A percentile compares a stretch with the other conserved stretches of the same genome.
These are phyloP conservation scores for Itoplectis maculator DNA, from an alignment of 2,888 invertebrate species.

Conservation along the genomic window DNA sequence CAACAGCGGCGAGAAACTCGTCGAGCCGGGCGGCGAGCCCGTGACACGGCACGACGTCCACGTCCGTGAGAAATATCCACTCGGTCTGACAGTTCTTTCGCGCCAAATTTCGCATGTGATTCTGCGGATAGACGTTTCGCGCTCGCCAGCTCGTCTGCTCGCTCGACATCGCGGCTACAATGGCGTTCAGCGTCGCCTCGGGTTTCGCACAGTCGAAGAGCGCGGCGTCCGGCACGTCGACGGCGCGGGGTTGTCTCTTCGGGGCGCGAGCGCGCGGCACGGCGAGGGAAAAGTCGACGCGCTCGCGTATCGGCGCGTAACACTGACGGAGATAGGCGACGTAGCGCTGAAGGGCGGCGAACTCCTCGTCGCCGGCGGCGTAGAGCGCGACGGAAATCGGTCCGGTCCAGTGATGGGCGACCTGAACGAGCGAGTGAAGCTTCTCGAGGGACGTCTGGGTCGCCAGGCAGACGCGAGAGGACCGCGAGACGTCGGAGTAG, in stretches of 20 bases:
- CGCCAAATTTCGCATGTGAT: constrained; percentile 94
- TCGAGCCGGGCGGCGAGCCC: constrained; percentile 90
- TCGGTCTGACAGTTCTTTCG: constrained; percentile 93
- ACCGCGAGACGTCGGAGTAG: constrained; percentile 87
- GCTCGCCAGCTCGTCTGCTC: constrained; percentile 91
- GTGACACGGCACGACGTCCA: constrained; percentile 93
- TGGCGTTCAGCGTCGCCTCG: constrained; percentile 87
- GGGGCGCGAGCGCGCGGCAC: constrained; percentile 88
- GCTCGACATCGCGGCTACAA: constrained; percentile 87
- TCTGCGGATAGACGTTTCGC: constrained; percentile 94
- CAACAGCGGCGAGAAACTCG: constrained; percentile 87
- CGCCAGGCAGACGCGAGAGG: constrained; percentile 90
- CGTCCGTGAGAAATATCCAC: constrained; percentile 94
- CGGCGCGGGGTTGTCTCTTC: constrained; percentile 76
- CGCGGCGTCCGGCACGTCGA: constrained; percentile 77
- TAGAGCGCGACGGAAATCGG: constrained; percentile 94
- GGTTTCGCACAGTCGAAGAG: constrained; percentile 89
- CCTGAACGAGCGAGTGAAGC: constrained; percentile 91
- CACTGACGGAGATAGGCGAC: constrained; percentile 91
- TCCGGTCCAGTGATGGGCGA: constrained; percentile 93
- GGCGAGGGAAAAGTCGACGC: constrained; percentile 91
- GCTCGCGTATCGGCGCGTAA: constrained; percentile 89
- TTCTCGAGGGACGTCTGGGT: constrained; percentile 95
- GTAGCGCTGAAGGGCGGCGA: constrained; percentile 90
- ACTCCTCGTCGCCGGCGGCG: constrained; percentile 92